Evolutionary conservation across 2,888 invertebrate genomes (phyloP).

Genomic region (Uropetala carovei): DNA sequence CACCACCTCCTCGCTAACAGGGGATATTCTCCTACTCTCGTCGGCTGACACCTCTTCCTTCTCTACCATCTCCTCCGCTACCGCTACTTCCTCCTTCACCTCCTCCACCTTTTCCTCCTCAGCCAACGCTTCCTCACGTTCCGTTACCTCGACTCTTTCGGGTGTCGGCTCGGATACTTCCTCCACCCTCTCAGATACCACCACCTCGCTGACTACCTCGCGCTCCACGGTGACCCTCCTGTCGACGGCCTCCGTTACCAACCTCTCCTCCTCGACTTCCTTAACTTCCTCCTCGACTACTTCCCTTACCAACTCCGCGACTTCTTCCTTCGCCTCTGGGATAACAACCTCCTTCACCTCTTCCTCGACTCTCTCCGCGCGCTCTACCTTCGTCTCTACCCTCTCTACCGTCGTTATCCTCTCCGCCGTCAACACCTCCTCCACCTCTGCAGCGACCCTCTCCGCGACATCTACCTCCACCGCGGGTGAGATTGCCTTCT

Average conservation of each 20-base stretch:
- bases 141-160: too few species aligned
- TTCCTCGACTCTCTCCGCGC: conserved; percentile 52
- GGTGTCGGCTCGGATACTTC: too few species aligned
- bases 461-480: conserved; percentile 48
- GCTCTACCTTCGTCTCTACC: conserved; percentile 26
- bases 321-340: too few species aligned
- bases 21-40: neutral
- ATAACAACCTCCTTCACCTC: conserved; percentile 19
- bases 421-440: conserved; percentile 17
- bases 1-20: conserved; percentile 39
- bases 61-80: neutral
- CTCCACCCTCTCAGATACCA: too few species aligned
- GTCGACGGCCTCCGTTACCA: neutral
- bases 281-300: neutral
- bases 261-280: neutral
- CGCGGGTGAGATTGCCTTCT: neutral
- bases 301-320: conserved; percentile 67
- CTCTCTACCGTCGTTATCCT: conserved; percentile 39
- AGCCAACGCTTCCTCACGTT: too few species aligned
- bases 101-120: neutral
- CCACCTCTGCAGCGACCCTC: neutral
- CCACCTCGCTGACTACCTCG: neutral
- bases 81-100: neutral
- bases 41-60: neutral
- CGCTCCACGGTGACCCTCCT: neutral